Evolutionary conservation across 2,797 vertebrate species (phyloP).

Genomic region (Hephaestus fuliginosus): DNA sequence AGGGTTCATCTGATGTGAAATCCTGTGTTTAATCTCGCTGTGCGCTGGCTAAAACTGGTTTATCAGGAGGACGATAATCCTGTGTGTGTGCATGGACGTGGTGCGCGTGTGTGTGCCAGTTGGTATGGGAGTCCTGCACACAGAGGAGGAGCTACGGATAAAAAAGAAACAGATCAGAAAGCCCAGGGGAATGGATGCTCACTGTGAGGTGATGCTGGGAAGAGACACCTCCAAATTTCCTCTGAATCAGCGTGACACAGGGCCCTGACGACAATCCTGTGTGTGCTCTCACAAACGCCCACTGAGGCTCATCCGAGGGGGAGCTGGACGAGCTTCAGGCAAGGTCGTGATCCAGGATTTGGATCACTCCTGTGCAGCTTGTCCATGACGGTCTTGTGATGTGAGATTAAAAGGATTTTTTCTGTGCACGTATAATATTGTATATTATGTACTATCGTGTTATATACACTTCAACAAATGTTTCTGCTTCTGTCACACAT

Average conservation of each 20-base stretch:
- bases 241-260: conserved; percentile 35
- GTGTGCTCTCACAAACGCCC: conserved; percentile 42
- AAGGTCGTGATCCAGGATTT: conserved; percentile 71
- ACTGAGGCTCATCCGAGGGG: conserved; percentile 35
- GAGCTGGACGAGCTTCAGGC: conserved; percentile 51
- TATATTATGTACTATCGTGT: conserved; percentile 17
- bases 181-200: background rate
- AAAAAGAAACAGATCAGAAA: conserved; percentile 23
- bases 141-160: background rate
- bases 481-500: conserved; percentile 9
- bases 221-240: conserved; percentile 39
- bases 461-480: background rate
- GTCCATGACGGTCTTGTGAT: conserved; percentile 47
- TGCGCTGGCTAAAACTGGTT: conserved; percentile 68
- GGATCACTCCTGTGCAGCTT: conserved; percentile 58
- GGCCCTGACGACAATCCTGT: conserved; percentile 16
- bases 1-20: conserved; percentile 67
- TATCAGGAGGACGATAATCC: conserved; percentile 75
- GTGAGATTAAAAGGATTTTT: conserved; percentile 62
- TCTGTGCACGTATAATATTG: conserved; percentile 21
- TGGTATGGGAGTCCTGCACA: conserved; percentile 6
- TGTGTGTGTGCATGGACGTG: conserved; percentile 34
- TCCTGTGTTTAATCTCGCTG: conserved; percentile 75
- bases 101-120: conserved; percentile 7
- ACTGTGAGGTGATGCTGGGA: conserved; percentile 12